Percentiles rank a stretch among this genome's conserved stretches.
Conservation (phyloP, 2,113 vertebrate genomes). For the Poeciliopsis turrubarensis region DNA sequence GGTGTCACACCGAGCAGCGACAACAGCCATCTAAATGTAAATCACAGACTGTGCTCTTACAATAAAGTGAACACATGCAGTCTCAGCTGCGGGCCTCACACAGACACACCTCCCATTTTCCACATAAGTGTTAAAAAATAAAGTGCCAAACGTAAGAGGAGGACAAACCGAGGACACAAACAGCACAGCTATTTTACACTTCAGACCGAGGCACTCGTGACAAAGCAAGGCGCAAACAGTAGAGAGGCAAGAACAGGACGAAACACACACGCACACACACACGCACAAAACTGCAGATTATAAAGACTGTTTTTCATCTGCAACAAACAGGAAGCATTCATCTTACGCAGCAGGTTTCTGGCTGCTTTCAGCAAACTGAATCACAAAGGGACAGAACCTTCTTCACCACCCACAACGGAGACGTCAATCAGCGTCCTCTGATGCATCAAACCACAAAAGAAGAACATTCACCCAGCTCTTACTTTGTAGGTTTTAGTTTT, state of each 20-base stretch:
- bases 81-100: neutral
- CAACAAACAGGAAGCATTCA: neutral
- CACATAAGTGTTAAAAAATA: neutral
- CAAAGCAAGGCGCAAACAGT: neutral
- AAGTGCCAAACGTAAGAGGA: neutral
- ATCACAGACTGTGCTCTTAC: conserved; percentile 8
- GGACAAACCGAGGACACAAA: neutral
- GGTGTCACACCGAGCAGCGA: conserved; percentile 13
- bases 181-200: neutral
- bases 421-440: too few species aligned
- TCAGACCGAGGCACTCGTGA: neutral
- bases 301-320: neutral
- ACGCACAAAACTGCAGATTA: neutral
- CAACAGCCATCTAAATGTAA: conserved; percentile 47
- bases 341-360: neutral
- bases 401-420: too few species aligned
- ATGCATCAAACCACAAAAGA: too few species aligned
- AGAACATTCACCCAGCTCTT: too few species aligned
- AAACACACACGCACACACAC: neutral
- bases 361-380: too few species aligned
- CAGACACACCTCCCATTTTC: neutral
- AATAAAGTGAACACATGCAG: neutral
- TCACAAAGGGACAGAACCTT: too few species aligned
- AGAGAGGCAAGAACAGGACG: neutral
- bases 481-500: too few species aligned